Base-by-base conservation (phyloP, 2,888 invertebrate genomes). In the Syritta pipiens region DNA sequence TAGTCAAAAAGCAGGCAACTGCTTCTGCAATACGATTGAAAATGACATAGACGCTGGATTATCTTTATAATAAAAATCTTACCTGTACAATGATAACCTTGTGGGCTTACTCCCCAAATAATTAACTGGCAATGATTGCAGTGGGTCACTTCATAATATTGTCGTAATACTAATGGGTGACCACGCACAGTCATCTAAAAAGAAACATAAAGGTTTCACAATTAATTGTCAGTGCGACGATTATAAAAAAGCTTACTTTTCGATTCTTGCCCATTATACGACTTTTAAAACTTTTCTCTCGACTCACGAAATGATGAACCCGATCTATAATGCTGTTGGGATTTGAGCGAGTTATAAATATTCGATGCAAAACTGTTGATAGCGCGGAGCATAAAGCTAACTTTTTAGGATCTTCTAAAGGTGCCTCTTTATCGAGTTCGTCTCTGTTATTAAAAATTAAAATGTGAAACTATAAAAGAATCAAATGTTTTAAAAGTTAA, bases 1-100 rank as follows among this genome's bases (percentile, higher is more conserved):
- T n/a, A n/a, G n/a, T n/a, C n/a, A n/a, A n/a, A n/a, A n/a, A n/a
- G n/a, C n/a, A n/a, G n/a, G n/a, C n/a, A n/a, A n/a, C n/a, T n/a
- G n/a, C n/a, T n/a, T n/a, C n/a, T n/a, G n/a, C n/a, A n/a, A n/a
- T n/a, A n/a, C n/a, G n/a, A n/a, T n/a, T n/a, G n/a, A n/a, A n/a
- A n/a, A n/a, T n/a, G n/a, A n/a, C n/a, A n/a, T n/a, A n/a, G n/a
- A n/a, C n/a, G n/a, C n/a, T n/a, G n/a, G n/a, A n/a, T n/a, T n/a
- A n/a, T n/a, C n/a, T n/a, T n/a, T n/a, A n/a, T n/a, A n/a, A n/a
- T 5, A 6, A 37, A 17, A 22, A 2, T 83, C 90, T 90, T 90
- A 97, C 98, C 94, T 86, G 94, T 92, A 89, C 99, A 99, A 86
- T 97, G 95, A 91, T 96, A 98, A 67, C 98, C 98, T 90, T 99